Evolutionary conservation across 2,797 vertebrate genomes (phyloP), one percentile per base, ranked within the genome.

Genomic region (Xerus rutilus): DNA sequence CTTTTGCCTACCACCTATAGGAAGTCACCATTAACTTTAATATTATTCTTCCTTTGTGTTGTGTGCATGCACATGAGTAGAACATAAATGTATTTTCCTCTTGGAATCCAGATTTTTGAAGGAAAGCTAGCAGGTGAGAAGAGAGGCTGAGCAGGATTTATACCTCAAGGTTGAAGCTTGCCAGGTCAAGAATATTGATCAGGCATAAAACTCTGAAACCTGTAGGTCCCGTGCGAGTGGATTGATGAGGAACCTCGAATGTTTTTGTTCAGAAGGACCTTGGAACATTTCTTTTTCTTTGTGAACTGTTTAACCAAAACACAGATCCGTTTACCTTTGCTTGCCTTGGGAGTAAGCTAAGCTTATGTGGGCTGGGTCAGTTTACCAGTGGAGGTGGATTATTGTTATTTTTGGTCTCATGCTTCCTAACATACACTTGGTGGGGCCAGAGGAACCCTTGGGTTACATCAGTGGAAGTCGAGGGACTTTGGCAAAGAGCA

Each of bases 241-340:
- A 25, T 92, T 59, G 43, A 12, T 39, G n/a, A 10, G 88, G 70
- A 69, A 20, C 77, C 83, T 74, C 57, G 43, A 92, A 49, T 13
- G 64, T 20, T 85, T 92, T 74, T 83, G 85, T 43, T 83, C 89
- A 57, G 64, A 81, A 57, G 72, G 73, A 49, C 49, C 57, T 88
- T 94, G 90, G 88, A 83, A 84, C n/a, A 3, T 65, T 94, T 92
- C 74, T 82, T 87, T 89, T 67, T 64, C 59, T 91, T 96, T 74
- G 52, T 13, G 43, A 54, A 35, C 70, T 84, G 45, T 96, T 97
- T 93, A 96, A 95, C 74, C 79, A 97, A 87, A 97, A 92, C 72
- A 72, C 1, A 2, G 78, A 86, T 93, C 95, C 89, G 67, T 91
- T 95, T 95, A 74, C 76, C 35, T 70, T 82, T 45, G 70, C 47